Conservation (phyloP, 2,113 vertebrate genomes). For the Notothenia rossii region DNA sequence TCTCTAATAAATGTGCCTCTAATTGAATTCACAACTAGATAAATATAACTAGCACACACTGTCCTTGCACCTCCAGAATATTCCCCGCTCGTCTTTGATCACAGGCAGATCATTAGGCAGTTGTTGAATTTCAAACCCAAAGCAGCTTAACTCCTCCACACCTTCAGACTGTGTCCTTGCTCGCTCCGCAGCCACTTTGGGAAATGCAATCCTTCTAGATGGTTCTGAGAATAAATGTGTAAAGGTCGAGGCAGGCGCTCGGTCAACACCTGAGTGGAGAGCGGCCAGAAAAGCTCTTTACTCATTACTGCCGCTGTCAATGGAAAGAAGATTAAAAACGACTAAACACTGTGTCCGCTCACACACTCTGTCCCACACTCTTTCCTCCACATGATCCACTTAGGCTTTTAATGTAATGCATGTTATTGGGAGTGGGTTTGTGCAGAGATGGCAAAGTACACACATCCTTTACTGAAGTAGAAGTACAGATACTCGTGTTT, state of each 20-base stretch:
- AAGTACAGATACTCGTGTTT: no score
- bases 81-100: neutral
- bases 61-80: neutral
- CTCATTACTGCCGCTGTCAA: slow-evolving; percentile 79
- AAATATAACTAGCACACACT: slow-evolving; percentile 7
- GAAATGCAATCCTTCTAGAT: slow-evolving; percentile 68
- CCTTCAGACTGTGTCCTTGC: slow-evolving; percentile 54
- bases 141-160: no score
- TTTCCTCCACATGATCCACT: slow-evolving; percentile 51
- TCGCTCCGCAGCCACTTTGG: slow-evolving; percentile 48
- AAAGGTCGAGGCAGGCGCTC: slow-evolving; percentile 54
- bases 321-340: slow-evolving; percentile 79
- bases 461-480: no score
- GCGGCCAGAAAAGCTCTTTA: slow-evolving; percentile 81
- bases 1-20: slow-evolving; percentile 13
- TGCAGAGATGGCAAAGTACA: no score
- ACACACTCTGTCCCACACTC: slow-evolving; percentile 5
- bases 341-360: slow-evolving; percentile 64
- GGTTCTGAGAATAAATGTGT: slow-evolving; percentile 60
- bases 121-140: slow-evolving; percentile 5
- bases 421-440: slow-evolving; percentile 26
- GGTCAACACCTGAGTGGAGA: slow-evolving; percentile 76
- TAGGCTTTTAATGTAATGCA: slow-evolving; percentile 56
- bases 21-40: neutral
- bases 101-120: slow-evolving; percentile 7